Conservation (phyloP, 2,113 vertebrate species). For the Tachuris rubrigastra region DNA sequence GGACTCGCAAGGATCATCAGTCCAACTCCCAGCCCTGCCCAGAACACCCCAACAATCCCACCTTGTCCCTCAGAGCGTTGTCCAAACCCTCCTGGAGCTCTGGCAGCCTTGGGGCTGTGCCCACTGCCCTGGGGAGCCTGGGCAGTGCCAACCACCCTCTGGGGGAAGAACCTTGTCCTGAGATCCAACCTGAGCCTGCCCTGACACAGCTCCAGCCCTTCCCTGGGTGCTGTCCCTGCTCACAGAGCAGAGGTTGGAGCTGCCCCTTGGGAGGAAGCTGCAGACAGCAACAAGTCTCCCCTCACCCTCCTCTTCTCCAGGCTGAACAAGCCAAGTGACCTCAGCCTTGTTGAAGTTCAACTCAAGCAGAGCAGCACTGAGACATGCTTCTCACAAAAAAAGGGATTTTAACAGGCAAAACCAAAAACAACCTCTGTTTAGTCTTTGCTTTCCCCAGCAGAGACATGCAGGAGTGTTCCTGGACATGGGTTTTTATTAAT, state of each 20-base stretch:
- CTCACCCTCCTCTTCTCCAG: neutral
- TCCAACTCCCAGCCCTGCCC: neutral
- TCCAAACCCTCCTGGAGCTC: neutral
- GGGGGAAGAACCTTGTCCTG: neutral
- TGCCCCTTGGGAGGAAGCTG: neutral
- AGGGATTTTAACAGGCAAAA: neutral
- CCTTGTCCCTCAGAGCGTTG: rapidly evolving
- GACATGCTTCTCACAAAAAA: rapidly evolving
- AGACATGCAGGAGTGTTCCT: neutral
- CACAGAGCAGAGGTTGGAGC: neutral
- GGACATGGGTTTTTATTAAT: neutral
- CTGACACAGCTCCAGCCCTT: neutral
- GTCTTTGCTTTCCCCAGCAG: neutral
- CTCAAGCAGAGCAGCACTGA: neutral
- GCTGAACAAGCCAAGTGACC: neutral
- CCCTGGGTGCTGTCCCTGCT: neutral
- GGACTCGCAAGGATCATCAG: neutral
- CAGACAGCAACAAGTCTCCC: neutral
- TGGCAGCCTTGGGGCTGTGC: rapidly evolving
- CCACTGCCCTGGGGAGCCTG: neutral
- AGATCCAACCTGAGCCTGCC: neutral
- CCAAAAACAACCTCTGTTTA: neutral
- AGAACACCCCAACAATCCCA: neutral
- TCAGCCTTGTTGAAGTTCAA: neutral
- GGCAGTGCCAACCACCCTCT: rapidly evolving